These are phyloP conservation scores for Amphiura filiformis DNA, from an alignment of 35 echinoderm and acorn worm species.

Conservation along the genomic window DNA sequence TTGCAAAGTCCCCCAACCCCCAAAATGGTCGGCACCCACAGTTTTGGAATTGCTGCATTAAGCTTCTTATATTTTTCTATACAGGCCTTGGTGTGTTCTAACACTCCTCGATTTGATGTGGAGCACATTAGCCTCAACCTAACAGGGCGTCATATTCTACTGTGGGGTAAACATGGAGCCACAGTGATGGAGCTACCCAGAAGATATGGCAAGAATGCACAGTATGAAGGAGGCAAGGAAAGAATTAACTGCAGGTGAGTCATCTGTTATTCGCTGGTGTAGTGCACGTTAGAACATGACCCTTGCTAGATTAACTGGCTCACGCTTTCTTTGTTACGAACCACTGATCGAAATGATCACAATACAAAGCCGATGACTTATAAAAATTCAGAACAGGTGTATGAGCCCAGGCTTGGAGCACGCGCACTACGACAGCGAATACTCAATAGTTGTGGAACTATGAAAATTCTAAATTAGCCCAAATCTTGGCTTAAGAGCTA, in stretches of 20 bases:
- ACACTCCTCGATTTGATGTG: conserved; percentile 83
- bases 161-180: conserved; percentile 69
- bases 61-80: conserved; percentile 4
- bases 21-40: background rate
- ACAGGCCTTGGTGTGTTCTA: conserved; percentile 76
- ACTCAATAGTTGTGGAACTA: background rate
- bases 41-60: too few relatives aligned
- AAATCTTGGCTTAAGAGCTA: background rate
- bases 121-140: conserved; percentile 68
- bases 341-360: too few relatives aligned
- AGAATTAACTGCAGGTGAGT: conserved; percentile 90
- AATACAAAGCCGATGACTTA: too few relatives aligned
- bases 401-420: background rate
- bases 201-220: conserved; percentile 75
- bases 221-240: conserved; percentile 80
- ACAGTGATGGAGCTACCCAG: conserved; percentile 67
- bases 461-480: background rate
- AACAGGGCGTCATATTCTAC: conserved; percentile 62
- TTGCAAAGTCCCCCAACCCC: background rate
- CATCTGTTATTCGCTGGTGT: too few relatives aligned
- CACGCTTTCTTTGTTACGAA: too few relatives aligned
- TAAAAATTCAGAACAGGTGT: too few relatives aligned
- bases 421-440: too few relatives aligned
- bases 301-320: too few relatives aligned
- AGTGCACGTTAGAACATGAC: too few relatives aligned